Evolutionary conservation across 2,888 invertebrate species (phyloP).

Genomic region (Oithona nana): DNA sequence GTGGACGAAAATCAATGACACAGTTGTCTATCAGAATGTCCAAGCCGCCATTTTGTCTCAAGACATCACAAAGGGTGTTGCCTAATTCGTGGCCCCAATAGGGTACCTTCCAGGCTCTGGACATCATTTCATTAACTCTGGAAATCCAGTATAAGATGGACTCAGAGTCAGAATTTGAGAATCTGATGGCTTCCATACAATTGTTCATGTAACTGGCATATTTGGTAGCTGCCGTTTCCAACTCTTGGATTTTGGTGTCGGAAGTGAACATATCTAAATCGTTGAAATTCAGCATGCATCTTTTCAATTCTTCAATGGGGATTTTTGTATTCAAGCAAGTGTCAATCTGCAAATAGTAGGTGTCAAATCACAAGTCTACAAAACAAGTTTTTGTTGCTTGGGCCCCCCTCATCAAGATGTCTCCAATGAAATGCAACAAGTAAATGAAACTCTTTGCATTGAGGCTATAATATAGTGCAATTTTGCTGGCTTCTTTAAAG

Average conservation of each 20-base stretch:
- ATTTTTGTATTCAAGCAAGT: constrained; percentile 27
- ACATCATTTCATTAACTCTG: constrained; percentile 38
- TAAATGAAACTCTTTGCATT: too few species aligned
- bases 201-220: constrained; percentile 54
- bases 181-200: constrained; percentile 45
- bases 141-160: constrained; percentile 20
- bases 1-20: constrained; percentile 46
- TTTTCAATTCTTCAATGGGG: constrained; percentile 19
- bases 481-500: too few species aligned
- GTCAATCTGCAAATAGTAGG: constrained; percentile 3
- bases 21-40: constrained; percentile 60
- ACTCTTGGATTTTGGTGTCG: constrained; percentile 53
- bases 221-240: constrained; percentile 58
- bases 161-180: constrained; percentile 33
- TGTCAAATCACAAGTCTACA: not conserved
- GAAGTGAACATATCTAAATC: constrained; percentile 57
- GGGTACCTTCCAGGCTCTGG: constrained; percentile 88
- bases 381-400: too few species aligned
- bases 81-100: constrained; percentile 82
- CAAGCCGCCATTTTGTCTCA: constrained; percentile 67
- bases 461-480: too few species aligned
- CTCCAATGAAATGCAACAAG: too few species aligned
- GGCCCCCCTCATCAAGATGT: too few species aligned
- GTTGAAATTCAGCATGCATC: constrained; percentile 34
- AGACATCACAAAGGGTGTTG: constrained; percentile 71